These are phyloP conservation scores for Loripinus fragilis DNA, from an alignment of 2,888 invertebrate genomes.

Conservation along the genomic window DNA sequence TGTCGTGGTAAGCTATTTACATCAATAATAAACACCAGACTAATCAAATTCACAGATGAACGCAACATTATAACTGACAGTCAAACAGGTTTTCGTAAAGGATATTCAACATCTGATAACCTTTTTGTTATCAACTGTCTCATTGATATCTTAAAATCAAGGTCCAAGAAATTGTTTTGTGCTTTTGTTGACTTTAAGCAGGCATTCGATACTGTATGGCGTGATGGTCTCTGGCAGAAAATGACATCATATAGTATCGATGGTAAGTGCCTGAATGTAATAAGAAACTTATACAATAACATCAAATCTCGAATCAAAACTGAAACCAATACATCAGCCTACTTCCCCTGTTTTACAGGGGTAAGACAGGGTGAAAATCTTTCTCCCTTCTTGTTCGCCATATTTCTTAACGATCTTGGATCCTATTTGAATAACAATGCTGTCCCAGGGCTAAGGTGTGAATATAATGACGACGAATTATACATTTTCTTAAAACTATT, in stretches of 20 bases:
- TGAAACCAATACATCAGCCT: neutral
- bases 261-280: neutral
- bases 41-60: neutral
- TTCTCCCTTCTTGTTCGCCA: neutral
- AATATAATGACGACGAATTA: neutral
- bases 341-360: neutral
- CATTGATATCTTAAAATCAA: neutral
- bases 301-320: neutral
- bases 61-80: neutral
- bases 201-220: neutral
- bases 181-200: neutral
- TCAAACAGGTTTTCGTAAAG: conserved; percentile 3
- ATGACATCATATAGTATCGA: neutral
- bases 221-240: neutral
- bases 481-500: neutral
- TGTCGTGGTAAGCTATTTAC: neutral
- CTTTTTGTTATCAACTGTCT: conserved; percentile 2
- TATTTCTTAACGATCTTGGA: neutral
- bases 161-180: neutral
- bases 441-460: neutral
- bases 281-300: neutral
- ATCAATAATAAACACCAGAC: neutral
- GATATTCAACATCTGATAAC: neutral
- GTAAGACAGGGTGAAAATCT: conserved; percentile 4
- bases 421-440: neutral